Conservation (phyloP, 2,797 vertebrate genomes). For the Dryobates pubescens region DNA sequence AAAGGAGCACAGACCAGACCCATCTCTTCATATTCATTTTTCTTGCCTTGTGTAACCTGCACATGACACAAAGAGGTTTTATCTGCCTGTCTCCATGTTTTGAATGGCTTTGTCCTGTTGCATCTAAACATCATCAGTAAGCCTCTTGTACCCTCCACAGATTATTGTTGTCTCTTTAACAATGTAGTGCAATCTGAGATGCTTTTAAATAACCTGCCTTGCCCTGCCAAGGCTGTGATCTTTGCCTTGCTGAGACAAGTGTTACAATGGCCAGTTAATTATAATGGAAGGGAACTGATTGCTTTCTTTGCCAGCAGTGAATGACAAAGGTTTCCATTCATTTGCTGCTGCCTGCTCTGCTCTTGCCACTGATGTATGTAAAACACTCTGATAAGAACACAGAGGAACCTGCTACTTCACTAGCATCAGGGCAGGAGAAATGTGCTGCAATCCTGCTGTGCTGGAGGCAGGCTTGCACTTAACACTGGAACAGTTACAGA, state of each 20-base stretch:
- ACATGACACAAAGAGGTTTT: background rate
- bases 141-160: background rate
- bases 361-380: background rate
- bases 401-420: background rate
- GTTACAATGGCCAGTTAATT: background rate
- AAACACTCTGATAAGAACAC: background rate
- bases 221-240: background rate
- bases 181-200: background rate
- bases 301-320: background rate
- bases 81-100: background rate
- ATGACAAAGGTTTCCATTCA: background rate
- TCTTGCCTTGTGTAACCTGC: background rate
- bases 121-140: background rate
- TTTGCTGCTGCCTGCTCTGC: background rate
- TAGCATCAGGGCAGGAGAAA: background rate
- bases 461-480: background rate
- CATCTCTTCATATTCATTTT: background rate
- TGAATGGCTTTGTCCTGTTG: background rate
- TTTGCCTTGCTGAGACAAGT: background rate
- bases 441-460: background rate
- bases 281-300: background rate
- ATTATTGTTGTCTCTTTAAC: background rate
- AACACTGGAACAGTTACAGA: background rate
- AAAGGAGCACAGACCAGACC: background rate
- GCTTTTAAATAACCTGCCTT: background rate